These are phyloP conservation scores for Campylorhamphus procurvoides DNA, from an alignment of 2,113 vertebrate species.

Conservation along the genomic window DNA sequence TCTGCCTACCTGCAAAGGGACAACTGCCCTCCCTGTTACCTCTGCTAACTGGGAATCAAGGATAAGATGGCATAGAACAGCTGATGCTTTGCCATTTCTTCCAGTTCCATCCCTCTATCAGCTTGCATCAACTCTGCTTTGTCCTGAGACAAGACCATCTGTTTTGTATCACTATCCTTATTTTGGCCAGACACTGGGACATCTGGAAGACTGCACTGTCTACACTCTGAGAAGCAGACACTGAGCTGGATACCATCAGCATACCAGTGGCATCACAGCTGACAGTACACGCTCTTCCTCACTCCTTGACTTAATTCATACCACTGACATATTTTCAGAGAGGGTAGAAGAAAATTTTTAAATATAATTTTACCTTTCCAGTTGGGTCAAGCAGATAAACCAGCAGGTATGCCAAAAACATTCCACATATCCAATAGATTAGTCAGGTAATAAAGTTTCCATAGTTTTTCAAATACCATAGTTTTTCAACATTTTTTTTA, in stretches of 20 bases:
- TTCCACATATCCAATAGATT: not conserved
- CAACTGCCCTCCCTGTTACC: not conserved
- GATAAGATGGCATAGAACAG: not conserved
- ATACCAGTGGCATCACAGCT: constrained; percentile 26
- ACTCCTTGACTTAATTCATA: not conserved
- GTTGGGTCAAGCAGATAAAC: not conserved
- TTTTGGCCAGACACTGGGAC: constrained; percentile 49
- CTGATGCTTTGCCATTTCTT: not conserved
- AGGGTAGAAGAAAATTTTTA: not conserved
- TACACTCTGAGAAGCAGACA: not conserved
- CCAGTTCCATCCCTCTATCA: not conserved
- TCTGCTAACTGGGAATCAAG: not conserved
- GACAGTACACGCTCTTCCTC: constrained; percentile 44
- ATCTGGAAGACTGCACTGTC: constrained; percentile 52
- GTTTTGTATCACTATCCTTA: constrained; percentile 23
- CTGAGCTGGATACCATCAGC: constrained; percentile 50
- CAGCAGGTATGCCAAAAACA: not conserved
- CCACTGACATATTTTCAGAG: not conserved
- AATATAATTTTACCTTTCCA: not conserved
- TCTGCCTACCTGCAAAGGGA: not conserved
- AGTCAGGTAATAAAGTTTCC: not conserved
- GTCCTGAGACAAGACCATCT: constrained; percentile 9
- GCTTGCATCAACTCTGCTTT: not conserved
- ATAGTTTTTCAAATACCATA: not conserved
- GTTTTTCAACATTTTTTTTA: not conserved